Base-by-base conservation (phyloP, 2,888 invertebrate genomes). In the Acrocyrtus sp. region DNA sequence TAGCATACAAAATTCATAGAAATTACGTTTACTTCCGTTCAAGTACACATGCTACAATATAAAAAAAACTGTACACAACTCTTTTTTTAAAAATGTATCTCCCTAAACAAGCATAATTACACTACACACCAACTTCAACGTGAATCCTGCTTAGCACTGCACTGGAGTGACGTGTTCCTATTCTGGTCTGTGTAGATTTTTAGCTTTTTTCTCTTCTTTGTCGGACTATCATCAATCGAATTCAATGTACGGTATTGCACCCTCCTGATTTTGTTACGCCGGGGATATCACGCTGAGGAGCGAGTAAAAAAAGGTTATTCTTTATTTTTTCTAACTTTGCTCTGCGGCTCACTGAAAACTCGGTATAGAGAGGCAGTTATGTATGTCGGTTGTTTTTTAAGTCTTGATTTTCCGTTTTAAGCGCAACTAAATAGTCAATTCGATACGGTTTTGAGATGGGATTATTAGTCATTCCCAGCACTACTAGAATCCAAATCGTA, bases 191-290 rank as follows among this genome's bases (percentile, higher is more conserved):
- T 53, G 51, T 53, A 41, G 53, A 63, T 53, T 63, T 39, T 54
- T 19, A 43, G 15, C n/a, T 26, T 39, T 19, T 45, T 4, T 24
- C 39, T n/a, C 21, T 56, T 39, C 39, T 17, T 22, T 10, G n/a
- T 27, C 50, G 50, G 50, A 24, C n/a, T n/a, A n/a, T n/a, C n/a
- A n/a, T n/a, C n/a, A n/a, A n/a, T n/a, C 17, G 17, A 47, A 47
- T 58, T 27, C 27, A 53, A 21, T 5, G 12, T 17, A 19, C 43
- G 41, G 53, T 62, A 62, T 54, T 66, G 66, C 66, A 66, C 66
- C 66, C 66, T 66, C 66, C 66, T 39, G 66, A 57, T 66, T 66
- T 56, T 39, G 57, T 57, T 50, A 29, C 24, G 41, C 15, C n/a
- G n/a, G 56, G 21, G 50, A 50, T 45, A 17, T 2, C 66, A 34